phyloP scores from a whole-genome alignment of 2,113 vertebrate genomes.

The Megaleporinus macrocephalus region DNA sequence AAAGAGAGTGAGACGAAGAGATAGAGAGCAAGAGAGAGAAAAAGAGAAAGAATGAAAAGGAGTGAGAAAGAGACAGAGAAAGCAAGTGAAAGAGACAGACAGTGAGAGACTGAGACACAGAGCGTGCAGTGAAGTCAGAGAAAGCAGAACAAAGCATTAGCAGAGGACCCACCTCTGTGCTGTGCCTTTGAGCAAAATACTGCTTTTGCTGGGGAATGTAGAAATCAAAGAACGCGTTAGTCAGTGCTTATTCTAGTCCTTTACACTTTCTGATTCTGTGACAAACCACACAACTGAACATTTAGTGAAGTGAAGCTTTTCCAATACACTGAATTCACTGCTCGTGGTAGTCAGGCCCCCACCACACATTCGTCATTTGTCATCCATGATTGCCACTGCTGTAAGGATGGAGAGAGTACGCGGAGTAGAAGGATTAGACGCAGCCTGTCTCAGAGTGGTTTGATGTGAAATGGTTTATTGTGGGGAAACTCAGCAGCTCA shows the following conservation, averaged over 20 bases:
- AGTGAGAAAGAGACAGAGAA: conserved; percentile 8
- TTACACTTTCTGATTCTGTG: background rate
- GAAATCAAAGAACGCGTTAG: conserved; percentile 3
- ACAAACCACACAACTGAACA: background rate
- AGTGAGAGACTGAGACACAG: conserved; percentile 43
- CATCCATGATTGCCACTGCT: background rate
- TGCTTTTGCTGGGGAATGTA: background rate
- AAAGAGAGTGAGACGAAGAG: background rate
- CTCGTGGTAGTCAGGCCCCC: background rate
- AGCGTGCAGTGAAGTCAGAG: background rate
- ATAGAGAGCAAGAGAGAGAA: background rate
- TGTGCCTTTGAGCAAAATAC: conserved; percentile 10
- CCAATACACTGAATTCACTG: background rate
- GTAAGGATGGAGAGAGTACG: background rate
- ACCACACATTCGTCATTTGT: background rate
- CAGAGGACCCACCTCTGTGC: conserved; percentile 6
- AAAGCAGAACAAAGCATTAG: conserved; percentile 5
- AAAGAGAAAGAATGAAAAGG: background rate
- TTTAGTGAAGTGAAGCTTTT: background rate
- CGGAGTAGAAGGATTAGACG: background rate
- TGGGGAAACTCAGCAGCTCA: too few species aligned
- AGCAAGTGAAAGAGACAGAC: conserved; percentile 16
- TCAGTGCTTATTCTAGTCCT: background rate
- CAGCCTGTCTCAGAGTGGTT: background rate
- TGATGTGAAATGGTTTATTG: too few species aligned